Evolutionary conservation across 2,888 invertebrate species (phyloP), one percentile per base, ranked within the genome.

Genomic region (Ichneumoninae sp.): DNA sequence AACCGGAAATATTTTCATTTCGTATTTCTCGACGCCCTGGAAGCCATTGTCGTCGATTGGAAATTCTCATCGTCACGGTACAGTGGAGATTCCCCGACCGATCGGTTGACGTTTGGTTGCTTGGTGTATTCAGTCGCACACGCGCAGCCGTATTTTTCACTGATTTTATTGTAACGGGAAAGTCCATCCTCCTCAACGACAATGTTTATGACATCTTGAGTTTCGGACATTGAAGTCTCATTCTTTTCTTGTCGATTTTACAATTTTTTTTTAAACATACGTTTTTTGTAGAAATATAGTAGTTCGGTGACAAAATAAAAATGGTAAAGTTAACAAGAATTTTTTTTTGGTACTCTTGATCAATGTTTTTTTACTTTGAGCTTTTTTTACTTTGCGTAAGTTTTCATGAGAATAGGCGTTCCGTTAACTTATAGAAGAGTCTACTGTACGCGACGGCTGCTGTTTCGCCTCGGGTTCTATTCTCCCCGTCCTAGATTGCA

Each of bases 1-100:
- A 83, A 72, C 84, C 71, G 79, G 76, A 78, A 84, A 71, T 84
- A 77, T 78, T 72, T 79, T 80, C 13, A 54, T 62, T 70, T 70
- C 66, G 40, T 69, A 54, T 71, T 76, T 44, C 47, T n/a, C 36
- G 16, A 54, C 54, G 13, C 40, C 33, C 6, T 57, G 16, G 4
- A 19, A 19, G 19, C 6, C 16, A n/a, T 82, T 79, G 47, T 62
- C 50, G 62, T 52, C 36, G 26, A 16, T 16, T 44, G 54, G 40
- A 19, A 7, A 30, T 62, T 70, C 60, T n/a, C 22, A 8, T 47
- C 36, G 13, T 40, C 19, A 60, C 44, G 19, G 8, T 22, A 26
- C 33, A 33, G 69, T 26, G 10, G 13, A 16, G 44, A 5, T 47
- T 47, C 44, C 16, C 16, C 44, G 44, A 47, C 0, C 44, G 16